These are phyloP conservation scores for Mnemiopsis leidyi DNA, from an alignment of 37 sponge, comb jelly and placozoan genomes.

Conservation along the genomic window DNA sequence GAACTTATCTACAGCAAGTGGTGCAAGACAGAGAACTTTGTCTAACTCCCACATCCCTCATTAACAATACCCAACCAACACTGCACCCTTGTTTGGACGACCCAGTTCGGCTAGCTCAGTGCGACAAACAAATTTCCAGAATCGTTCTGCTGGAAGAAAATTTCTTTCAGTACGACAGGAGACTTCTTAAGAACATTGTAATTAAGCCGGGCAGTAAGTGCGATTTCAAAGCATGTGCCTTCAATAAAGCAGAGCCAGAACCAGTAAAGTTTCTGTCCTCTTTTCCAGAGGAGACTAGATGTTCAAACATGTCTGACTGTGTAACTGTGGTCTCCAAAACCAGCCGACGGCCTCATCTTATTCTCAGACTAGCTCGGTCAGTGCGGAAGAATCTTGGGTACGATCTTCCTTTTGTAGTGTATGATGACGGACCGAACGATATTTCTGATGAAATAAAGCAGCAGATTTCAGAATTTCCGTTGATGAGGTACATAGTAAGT, in stretches of 20 bases:
- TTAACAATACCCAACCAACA: not conserved
- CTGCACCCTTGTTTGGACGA: not conserved
- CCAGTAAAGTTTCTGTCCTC: not conserved
- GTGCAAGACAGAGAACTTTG: not conserved
- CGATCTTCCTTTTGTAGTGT: not conserved
- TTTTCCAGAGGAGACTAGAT: not conserved
- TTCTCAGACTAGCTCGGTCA: not conserved
- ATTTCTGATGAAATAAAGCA: not conserved
- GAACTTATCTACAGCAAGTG: not conserved
- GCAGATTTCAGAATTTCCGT: not conserved
- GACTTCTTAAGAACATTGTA: not conserved
- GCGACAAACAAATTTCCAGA: not conserved
- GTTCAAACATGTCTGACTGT: not conserved
- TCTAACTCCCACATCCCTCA: not conserved
- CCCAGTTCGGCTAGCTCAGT: not conserved
- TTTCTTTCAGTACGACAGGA: not conserved
- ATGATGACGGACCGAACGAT: not conserved
- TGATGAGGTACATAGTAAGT: not conserved
- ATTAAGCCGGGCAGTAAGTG: not conserved
- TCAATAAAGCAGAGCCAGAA: not conserved
- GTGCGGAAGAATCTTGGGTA: not conserved
- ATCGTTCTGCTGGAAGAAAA: not conserved
- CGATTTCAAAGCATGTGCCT: not conserved
- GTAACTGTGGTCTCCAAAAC: not conserved
- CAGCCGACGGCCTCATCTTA: not conserved